Evolutionary conservation across 2,113 vertebrate genomes (phyloP).

Genomic region (Herpailurus yagouaroundi): DNA sequence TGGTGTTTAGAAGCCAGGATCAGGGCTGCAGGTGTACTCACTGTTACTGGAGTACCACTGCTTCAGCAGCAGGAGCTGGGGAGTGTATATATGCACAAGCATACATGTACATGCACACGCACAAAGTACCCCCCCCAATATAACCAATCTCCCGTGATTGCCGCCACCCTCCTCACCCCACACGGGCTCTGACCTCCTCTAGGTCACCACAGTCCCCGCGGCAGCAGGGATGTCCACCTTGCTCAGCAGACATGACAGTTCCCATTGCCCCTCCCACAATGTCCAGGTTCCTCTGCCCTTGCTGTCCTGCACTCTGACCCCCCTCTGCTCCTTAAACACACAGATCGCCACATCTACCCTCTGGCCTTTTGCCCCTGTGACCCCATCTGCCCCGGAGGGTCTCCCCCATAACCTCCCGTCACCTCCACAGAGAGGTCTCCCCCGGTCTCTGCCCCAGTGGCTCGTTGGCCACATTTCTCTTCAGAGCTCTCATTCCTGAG

Average conservation of each 20-base stretch:
- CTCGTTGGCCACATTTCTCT: neutral
- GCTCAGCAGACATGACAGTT: neutral
- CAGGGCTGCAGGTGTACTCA: neutral
- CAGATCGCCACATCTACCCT: accelerated
- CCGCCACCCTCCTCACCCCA: too few relatives aligned
- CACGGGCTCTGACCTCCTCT: neutral
- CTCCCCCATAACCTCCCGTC: neutral
- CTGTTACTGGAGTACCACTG: neutral
- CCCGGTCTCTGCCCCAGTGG: accelerated
- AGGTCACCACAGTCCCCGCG: neutral
- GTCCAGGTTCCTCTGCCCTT: neutral
- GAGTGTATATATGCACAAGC: accelerated
- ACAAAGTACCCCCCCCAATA: neutral
- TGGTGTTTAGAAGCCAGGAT: too few relatives aligned
- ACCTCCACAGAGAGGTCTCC: neutral
- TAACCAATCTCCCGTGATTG: too few relatives aligned
- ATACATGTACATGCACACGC: neutral
- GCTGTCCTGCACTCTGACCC: neutral
- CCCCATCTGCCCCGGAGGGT: neutral
- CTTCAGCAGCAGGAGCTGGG: neutral
- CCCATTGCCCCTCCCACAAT: neutral
- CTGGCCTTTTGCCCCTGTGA: neutral
- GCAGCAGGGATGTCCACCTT: neutral
- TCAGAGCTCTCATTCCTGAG: neutral
- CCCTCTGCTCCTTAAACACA: neutral